phyloP scores from a whole-genome alignment of 92 coral and sea anemone genomes.

The Desmophyllum pertusum region DNA sequence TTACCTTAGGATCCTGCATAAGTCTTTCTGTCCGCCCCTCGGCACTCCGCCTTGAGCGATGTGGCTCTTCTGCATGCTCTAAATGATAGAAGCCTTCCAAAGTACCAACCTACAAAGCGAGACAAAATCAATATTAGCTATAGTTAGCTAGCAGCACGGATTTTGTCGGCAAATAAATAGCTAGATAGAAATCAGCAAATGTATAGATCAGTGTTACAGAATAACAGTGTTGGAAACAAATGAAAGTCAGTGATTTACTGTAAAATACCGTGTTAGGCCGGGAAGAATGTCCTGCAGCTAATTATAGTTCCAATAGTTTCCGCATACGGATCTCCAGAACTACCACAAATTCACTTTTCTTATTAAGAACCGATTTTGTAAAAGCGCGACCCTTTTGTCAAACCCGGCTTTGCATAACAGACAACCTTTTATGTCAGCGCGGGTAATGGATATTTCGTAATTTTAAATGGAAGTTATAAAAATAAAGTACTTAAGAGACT shows the following conservation, averaged over 20 bases:
- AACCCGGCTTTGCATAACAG: neutral
- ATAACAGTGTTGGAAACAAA: neutral
- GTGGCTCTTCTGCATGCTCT: constrained; percentile 91
- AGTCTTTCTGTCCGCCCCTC: constrained; percentile 80
- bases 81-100: constrained; percentile 86
- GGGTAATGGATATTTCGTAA: neutral
- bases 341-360: neutral
- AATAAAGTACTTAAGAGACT: neutral
- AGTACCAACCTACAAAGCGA: constrained; percentile 78
- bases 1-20: constrained; percentile 70
- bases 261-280: neutral
- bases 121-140: neutral
- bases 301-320: neutral
- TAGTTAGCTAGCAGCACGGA: neutral
- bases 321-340: neutral
- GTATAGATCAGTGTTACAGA: neutral
- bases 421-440: neutral
- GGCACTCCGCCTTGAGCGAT: constrained; percentile 87
- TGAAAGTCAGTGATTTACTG: neutral
- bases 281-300: neutral
- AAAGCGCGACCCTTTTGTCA: neutral
- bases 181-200: neutral
- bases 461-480: neutral
- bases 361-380: neutral
- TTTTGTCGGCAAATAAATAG: neutral